These are phyloP conservation scores for Puffinus mauretanicus DNA, from an alignment of 2,113 vertebrate genomes.

Conservation along the genomic window DNA sequence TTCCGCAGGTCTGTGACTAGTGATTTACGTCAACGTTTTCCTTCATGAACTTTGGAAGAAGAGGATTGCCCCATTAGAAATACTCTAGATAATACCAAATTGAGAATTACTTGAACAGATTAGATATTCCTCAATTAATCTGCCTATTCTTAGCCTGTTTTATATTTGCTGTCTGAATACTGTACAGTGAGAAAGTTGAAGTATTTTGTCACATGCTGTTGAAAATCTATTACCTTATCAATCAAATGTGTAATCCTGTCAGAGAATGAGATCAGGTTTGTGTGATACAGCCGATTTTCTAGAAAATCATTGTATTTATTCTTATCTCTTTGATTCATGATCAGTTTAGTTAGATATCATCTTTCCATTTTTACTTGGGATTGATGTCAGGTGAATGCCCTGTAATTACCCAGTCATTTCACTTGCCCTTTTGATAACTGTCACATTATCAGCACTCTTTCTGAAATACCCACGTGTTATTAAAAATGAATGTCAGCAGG, in stretches of 20 bases:
- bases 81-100: background rate
- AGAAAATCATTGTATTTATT: constrained; percentile 8
- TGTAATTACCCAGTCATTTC: constrained; percentile 41
- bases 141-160: constrained; percentile 7
- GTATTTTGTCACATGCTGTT: constrained; percentile 61
- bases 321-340: constrained; percentile 30
- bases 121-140: constrained; percentile 9
- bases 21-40: background rate
- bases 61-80: background rate
- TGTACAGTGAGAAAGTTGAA: constrained; percentile 4
- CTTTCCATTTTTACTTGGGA: constrained; percentile 21
- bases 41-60: background rate
- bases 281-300: constrained; percentile 33
- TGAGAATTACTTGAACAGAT: background rate
- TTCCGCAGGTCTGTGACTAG: background rate
- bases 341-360: constrained; percentile 38
- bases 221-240: constrained; percentile 64
- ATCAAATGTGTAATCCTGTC: constrained; percentile 55
- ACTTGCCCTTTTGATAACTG: background rate
- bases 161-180: constrained; percentile 15
- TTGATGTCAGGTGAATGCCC: constrained; percentile 49
- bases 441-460: background rate
- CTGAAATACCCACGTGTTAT: background rate
- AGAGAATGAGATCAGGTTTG: constrained; percentile 16
- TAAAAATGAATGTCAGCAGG: background rate